Percentiles rank a stretch among this genome's conserved stretches.
These are phyloP conservation scores for Notechis scutatus DNA, from an alignment of 2,113 vertebrate species.

Conservation along the genomic window DNA sequence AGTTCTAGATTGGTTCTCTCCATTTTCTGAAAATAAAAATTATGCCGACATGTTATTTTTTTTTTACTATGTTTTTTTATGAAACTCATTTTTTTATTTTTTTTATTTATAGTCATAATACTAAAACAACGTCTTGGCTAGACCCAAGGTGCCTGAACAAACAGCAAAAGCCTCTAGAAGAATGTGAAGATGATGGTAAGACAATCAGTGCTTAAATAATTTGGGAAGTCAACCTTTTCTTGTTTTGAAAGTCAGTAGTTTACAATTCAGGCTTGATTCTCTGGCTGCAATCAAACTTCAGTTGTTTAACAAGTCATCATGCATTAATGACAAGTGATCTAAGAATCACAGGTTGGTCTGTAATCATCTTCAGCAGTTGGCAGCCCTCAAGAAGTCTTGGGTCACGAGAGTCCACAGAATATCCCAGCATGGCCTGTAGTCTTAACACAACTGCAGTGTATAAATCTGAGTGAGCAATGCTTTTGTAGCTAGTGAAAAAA, in stretches of 20 bases:
- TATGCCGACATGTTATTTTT: conserved; percentile 10
- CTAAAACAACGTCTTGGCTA: conserved; percentile 99
- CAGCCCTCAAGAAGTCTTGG: background rate
- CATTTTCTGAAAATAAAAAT: conserved; percentile 15
- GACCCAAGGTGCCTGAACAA: conserved; percentile 99
- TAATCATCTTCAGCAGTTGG: background rate
- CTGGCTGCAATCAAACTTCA: background rate
- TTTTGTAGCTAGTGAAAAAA: background rate
- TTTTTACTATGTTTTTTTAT: conserved; percentile 46
- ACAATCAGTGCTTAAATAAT: background rate
- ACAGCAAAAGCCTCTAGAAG: conserved; percentile 97
- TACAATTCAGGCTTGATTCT: background rate
- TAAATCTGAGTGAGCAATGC: background rate
- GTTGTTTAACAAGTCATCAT: background rate
- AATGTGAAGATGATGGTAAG: conserved; percentile 99
- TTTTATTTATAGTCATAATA: conserved; percentile 88
- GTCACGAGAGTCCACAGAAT: background rate
- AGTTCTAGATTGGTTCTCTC: background rate
- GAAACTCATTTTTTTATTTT: conserved; percentile 57
- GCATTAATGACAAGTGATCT: background rate
- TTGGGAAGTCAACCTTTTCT: background rate
- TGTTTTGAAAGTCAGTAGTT: background rate
- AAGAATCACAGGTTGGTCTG: background rate
- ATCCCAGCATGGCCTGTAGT: background rate
- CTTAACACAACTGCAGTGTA: background rate